These are phyloP conservation scores for Synergus japonicus DNA, from an alignment of 2,888 invertebrate genomes.

Conservation along the genomic window DNA sequence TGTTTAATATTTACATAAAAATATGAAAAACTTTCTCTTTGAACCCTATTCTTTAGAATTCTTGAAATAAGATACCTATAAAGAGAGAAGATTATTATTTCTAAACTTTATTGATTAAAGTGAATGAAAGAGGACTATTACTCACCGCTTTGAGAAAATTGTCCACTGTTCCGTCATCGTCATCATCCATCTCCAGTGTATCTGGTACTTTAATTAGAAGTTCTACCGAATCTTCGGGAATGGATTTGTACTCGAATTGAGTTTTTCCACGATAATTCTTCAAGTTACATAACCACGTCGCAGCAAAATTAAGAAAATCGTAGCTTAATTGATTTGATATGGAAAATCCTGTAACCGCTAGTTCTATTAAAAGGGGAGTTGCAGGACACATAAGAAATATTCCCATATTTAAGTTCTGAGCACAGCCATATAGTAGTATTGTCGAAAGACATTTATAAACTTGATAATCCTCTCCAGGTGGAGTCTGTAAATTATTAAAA, in stretches of 20 bases:
- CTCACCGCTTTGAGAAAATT: slow-evolving; percentile 21
- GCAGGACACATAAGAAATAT: slow-evolving; percentile 17
- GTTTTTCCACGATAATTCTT: neutral
- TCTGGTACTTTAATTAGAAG: neutral
- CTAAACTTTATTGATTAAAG: neutral
- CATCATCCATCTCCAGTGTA: neutral
- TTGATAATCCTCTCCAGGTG: neutral
- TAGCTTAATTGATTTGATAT: neutral
- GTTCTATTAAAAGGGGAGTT: slow-evolving; percentile 5
- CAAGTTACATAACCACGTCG: neutral
- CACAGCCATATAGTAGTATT: neutral
- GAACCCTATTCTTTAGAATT: neutral
- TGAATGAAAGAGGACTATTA: neutral
- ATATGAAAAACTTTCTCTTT: neutral
- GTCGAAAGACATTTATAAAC: slow-evolving; percentile 15
- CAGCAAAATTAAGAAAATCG: slow-evolving; percentile 14
- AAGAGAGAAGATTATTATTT: neutral
- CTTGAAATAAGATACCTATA: neutral
- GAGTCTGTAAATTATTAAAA: neutral
- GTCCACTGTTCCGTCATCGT: neutral
- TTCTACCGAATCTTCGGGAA: neutral
- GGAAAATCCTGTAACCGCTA: neutral
- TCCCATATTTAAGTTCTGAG: neutral
- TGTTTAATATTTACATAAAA: neutral
- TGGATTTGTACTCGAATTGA: neutral